Evolutionary conservation across 2,888 invertebrate genomes (phyloP), one percentile per base, ranked within the genome.

Genomic region (Trissonchulus sp.): DNA sequence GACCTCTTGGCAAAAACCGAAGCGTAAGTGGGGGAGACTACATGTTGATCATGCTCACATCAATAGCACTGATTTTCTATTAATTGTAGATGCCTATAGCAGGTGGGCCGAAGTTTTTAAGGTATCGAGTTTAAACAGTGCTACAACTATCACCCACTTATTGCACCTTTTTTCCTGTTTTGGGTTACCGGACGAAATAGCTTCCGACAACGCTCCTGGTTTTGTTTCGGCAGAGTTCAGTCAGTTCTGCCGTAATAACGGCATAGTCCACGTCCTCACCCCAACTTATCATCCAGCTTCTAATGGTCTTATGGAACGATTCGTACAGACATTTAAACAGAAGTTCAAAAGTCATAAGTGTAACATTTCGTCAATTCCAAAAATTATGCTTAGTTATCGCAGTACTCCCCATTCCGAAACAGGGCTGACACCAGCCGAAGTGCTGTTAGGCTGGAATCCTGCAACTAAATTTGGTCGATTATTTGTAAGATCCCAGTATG

Each of bases 21-120:
- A 76, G 3, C 76, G 79, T 72, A 81, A 82, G 18, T 84, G 84
- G 83, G 79, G 84, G 74, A 79, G 86, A 31, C 77, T 86, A 2
- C 86, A 87, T 79, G 79, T 85, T 28, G 86, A 87, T 78, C 86
- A 85, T 23, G 86, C 85, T 8, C 85, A 84, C 36, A 77, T 84
- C 62, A 68, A 80, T 2, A 81, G 79, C 15, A 76, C 75, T 8
- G 81, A 80, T 79, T 80, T 83, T 38, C 76, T 85, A 1, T 77
- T 86, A n/a, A 77, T 86, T 3, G 81, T 84, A 1, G 86, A 86
- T 77, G 80, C 84, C 8, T 81, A 81, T 77, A n/a, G n/a, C n/a
- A 87, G 86, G 76, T 87, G 85, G 85, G 80, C 83, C 1, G 48
- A 48, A 48, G 48, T 23, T 48, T 48, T 48, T 23, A 15, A 23